phyloP scores from a whole-genome alignment of 2,888 invertebrate species.

The Lymantria monacha region DNA sequence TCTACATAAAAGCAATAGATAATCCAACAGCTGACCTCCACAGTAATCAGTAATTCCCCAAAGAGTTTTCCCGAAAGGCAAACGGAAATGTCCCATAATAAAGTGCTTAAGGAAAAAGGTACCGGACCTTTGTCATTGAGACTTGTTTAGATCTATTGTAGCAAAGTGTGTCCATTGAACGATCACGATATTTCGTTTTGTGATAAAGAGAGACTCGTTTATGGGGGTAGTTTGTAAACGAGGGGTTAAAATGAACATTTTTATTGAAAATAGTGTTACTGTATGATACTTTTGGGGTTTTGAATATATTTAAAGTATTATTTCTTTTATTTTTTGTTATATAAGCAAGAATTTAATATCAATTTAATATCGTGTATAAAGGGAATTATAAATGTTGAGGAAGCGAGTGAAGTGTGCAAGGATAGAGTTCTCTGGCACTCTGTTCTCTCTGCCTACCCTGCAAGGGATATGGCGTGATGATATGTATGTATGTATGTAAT shows the following conservation, averaged over 20 bases:
- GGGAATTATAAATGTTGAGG: too few relatives aligned
- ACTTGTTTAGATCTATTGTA: slow-evolving; percentile 10
- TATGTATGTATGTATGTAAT: too few relatives aligned
- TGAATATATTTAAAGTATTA: too few relatives aligned
- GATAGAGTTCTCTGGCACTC: too few relatives aligned
- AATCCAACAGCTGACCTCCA: slow-evolving; percentile 2
- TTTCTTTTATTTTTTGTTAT: too few relatives aligned
- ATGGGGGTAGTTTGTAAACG: not conserved
- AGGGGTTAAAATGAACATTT: not conserved
- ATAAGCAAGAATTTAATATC: too few relatives aligned
- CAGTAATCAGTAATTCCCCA: slow-evolving; percentile 10
- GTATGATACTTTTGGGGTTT: too few relatives aligned
- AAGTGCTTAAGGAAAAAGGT: slow-evolving; percentile 14
- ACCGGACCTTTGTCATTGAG: slow-evolving; percentile 4
- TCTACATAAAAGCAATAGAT: not conserved
- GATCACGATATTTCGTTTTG: slow-evolving; percentile 1
- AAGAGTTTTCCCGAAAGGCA: slow-evolving; percentile 5
- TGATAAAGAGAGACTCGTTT: slow-evolving; percentile 2
- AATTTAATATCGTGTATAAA: too few relatives aligned
- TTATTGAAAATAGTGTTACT: too few relatives aligned
- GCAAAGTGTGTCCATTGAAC: not conserved
- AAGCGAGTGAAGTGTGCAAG: too few relatives aligned
- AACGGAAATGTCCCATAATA: slow-evolving; percentile 11
- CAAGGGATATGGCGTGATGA: too few relatives aligned
- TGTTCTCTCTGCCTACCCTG: too few relatives aligned